Evolutionary conservation across 1,140 invertebrate genomes (phyloP).

Genomic region (Cardiocondyla obscurior): DNA sequence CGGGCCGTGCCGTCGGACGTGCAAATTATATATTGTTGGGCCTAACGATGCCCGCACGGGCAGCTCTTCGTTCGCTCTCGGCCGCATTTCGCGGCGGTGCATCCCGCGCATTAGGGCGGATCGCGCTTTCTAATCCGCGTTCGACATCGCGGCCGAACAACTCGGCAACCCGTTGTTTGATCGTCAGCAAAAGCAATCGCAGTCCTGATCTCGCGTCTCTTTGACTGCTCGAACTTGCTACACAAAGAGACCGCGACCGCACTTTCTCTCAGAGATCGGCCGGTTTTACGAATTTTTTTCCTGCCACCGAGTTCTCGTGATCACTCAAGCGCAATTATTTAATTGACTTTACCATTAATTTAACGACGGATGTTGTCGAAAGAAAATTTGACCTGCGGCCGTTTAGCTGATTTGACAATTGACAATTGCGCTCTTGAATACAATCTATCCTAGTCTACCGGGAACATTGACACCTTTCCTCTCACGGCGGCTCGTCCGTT

Average conservation of each 20-base stretch:
- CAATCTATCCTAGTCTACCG: too few relatives aligned
- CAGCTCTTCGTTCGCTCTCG: slow-evolving; percentile 35
- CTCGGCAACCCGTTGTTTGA: slow-evolving; percentile 49
- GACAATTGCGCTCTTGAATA: slow-evolving; percentile 39
- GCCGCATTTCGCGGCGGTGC: slow-evolving; percentile 53
- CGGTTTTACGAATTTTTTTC: neutral
- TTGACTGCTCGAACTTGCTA: neutral
- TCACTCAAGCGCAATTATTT: neutral
- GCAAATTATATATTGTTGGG: slow-evolving; percentile 51
- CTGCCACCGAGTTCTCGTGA: neutral
- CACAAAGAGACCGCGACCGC: slow-evolving; percentile 11
- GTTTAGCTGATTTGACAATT: neutral
- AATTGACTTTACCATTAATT: neutral
- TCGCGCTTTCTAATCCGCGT: slow-evolving; percentile 54
- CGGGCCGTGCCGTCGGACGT: slow-evolving; percentile 30
- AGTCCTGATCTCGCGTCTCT: slow-evolving; percentile 6
- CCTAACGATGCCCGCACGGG: slow-evolving; percentile 32
- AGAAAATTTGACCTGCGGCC: too few relatives aligned
- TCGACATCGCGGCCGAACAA: slow-evolving; percentile 51
- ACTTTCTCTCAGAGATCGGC: neutral
- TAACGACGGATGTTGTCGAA: neutral
- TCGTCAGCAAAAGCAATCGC: neutral
- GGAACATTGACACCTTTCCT: slow-evolving; percentile 23
- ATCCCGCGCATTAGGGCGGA: slow-evolving; percentile 62
- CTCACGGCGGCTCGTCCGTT: slow-evolving; percentile 64